phyloP scores from a whole-genome alignment of 2,888 invertebrate species.

The Drosophila anceps region DNA sequence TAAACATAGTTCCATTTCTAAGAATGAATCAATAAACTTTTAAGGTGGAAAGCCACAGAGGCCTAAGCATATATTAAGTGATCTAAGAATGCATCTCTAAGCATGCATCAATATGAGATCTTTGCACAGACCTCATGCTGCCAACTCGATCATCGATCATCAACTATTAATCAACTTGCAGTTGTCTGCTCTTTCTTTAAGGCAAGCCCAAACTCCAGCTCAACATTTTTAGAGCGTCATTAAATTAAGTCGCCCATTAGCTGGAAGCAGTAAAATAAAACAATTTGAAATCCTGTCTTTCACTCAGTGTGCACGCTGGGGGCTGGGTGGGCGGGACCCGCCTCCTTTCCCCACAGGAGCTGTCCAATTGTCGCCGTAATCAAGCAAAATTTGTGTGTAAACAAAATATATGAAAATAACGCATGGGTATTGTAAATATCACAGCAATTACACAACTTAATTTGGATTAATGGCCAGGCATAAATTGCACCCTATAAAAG shows the following conservation, averaged over 20 bases:
- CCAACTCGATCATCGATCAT: no score
- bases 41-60: background rate
- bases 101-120: no score
- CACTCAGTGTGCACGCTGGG: background rate
- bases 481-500: constrained; percentile 72
- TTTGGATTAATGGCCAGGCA: constrained; percentile 61
- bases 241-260: constrained; percentile 1
- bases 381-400: constrained; percentile 2
- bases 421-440: constrained; percentile 22
- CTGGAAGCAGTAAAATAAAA: background rate
- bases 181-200: background rate
- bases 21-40: background rate
- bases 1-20: background rate
- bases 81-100: no score
- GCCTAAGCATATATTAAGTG: no score
- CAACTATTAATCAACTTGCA: background rate
- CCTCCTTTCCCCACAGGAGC: background rate
- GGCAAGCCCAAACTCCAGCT: background rate
- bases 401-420: constrained; percentile 2
- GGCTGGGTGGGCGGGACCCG: no score
- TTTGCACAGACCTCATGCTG: no score
- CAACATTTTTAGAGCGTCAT: background rate
- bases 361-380: constrained; percentile 6
- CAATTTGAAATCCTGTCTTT: constrained; percentile 7
- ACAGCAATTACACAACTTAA: constrained; percentile 52